Percentiles rank a stretch among this genome's conserved stretches.
These are phyloP conservation scores for Enchytraeus crypticus DNA, from an alignment of 2,888 invertebrate genomes.

Conservation along the genomic window DNA sequence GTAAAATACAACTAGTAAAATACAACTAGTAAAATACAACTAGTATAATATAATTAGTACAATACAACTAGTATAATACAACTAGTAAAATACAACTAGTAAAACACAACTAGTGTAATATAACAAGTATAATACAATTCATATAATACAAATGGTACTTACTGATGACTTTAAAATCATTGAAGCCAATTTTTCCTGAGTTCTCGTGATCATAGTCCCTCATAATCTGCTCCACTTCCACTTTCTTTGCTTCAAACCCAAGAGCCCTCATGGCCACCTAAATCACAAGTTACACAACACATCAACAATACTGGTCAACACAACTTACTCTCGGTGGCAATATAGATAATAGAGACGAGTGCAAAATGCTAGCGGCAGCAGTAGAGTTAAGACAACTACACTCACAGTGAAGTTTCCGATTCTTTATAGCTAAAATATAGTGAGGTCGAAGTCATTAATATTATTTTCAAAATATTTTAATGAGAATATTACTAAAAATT, in stretches of 20 bases:
- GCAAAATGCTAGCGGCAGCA: background rate
- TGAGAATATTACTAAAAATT: background rate
- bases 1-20: no score
- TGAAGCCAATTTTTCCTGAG: constrained; percentile 45
- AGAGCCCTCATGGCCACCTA: constrained; percentile 48
- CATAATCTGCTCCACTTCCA: constrained; percentile 45
- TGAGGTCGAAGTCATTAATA: background rate
- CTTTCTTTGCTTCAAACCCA: constrained; percentile 49
- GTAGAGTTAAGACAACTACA: background rate
- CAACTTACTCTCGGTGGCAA: background rate
- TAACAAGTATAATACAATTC: no score
- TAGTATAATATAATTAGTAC: no score
- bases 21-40: no score
- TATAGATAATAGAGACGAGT: background rate
- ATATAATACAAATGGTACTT: no score
- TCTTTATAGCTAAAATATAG: background rate
- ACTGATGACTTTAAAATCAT: constrained; percentile 49
- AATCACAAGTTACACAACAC: constrained; percentile 4
- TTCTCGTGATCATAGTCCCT: constrained; percentile 46
- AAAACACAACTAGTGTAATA: no score
- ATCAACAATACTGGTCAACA: background rate
- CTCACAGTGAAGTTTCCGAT: background rate
- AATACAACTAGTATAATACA: no score
- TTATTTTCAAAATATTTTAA: background rate
- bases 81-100: no score